Evolutionary conservation across 2,113 vertebrate genomes (phyloP), one percentile per base, ranked within the genome.

Genomic region (Sturnira hondurensis): DNA sequence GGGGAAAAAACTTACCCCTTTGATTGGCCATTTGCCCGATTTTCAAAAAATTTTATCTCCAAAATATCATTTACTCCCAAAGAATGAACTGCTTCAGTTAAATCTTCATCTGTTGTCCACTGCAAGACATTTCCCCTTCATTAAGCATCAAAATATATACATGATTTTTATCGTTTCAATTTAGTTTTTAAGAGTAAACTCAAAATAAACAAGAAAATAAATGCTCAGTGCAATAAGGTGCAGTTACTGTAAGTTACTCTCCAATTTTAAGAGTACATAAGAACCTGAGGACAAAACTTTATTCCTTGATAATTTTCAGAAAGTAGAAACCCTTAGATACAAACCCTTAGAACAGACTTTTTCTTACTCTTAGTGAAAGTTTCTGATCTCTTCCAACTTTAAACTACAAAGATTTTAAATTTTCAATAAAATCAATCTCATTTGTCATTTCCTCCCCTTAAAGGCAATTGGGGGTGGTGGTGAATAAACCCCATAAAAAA

Each of bases 1-100:
- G 3, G 52, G 17, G 54, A 41, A 71, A 70, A 76, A 14, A 52
- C 98, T 99, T 98, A 99, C 99, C 99, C 99, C 98, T 99, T 99
- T 63, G 99, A 99, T 96, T 99, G 99, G 95, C 99, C 99, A 98
- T 99, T 99, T 97, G 99, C 99, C 96, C 99, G 98, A 98, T 99
- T 99, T 98, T 99, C 99, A 99, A 99, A 99, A 98, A 99, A 99
- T 97, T 99, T 99, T 96, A 99, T 99, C 98, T 99, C 99, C 97
- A 99, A 98, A 98, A 99, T 99, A 98, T 99, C 99, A 98, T 99
- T 99, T 97, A 99, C 99, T 96, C 99, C 99, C 97, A 99, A 98
- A 56, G 99, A 99, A 96, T 99, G 99, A 97, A 99, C 99, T 88
- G 99, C 99, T 98, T 99, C 99, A 82, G 99, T 99, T 97, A 99